phyloP scores from a whole-genome alignment of 2,113 vertebrate species.

The Anseranas semipalmata region DNA sequence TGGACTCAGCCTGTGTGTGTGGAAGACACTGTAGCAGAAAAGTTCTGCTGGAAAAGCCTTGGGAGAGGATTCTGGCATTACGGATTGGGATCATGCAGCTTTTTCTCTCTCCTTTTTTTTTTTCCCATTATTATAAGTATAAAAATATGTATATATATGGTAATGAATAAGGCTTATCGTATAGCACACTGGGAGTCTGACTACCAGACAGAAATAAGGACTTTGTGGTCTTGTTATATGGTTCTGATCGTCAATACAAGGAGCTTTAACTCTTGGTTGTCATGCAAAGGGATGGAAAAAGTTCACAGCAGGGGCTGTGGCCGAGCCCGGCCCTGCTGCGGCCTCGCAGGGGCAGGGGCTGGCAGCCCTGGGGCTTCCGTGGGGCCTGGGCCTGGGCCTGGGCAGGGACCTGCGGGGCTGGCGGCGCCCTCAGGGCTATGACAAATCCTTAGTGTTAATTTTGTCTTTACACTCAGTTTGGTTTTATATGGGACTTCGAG shows the following conservation, averaged over 20 bases:
- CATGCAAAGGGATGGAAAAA: not conserved
- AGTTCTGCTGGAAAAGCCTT: not conserved
- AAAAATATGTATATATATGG: not conserved
- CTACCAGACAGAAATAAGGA: not conserved
- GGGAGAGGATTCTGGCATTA: not conserved
- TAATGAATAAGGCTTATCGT: not conserved
- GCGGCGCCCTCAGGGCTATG: not conserved
- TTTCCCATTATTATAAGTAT: too few species aligned
- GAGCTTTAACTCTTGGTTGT: not conserved
- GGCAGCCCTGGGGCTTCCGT: not conserved
- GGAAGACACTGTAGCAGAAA: not conserved
- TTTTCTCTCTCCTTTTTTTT: not conserved
- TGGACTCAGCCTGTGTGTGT: not conserved
- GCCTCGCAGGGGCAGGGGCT: not conserved
- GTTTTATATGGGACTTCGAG: not conserved
- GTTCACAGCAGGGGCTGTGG: not conserved
- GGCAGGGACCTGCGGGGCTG: not conserved
- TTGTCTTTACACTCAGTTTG: not conserved
- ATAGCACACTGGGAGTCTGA: not conserved
- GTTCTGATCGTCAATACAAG: not conserved
- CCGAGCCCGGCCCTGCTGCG: not conserved
- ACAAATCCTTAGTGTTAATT: not conserved
- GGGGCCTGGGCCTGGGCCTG: not conserved
- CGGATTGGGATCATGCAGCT: not conserved
- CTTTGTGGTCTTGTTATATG: not conserved